Evolutionary conservation across 64 coral and sea anemone genomes (phyloP).

Genomic region (Anthopleura sola): DNA sequence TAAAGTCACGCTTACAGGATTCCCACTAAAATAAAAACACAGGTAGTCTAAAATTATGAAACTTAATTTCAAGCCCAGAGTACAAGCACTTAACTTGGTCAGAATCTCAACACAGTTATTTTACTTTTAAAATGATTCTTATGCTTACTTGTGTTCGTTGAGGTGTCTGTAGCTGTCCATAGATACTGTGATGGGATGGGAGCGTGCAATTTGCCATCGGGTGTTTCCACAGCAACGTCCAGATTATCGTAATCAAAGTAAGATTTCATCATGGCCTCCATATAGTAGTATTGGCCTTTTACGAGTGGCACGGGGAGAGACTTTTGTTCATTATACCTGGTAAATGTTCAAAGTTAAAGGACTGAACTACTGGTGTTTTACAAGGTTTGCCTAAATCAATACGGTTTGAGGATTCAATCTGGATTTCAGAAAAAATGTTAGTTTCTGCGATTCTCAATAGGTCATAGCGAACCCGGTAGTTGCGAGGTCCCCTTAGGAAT

Average conservation of each 20-base stretch:
- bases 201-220: conserved; percentile 45
- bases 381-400: no score
- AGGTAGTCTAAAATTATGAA: no score
- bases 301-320: conserved; percentile 38
- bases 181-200: conserved; percentile 61
- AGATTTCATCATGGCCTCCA: conserved; percentile 77
- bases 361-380: neutral
- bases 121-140: neutral
- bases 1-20: no score
- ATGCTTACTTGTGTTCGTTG: neutral
- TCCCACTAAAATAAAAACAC: no score
- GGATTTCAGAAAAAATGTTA: no score
- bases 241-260: conserved; percentile 56
- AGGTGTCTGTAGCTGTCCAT: conserved; percentile 29
- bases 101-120: no score
- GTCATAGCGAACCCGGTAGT: no score
- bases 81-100: no score
- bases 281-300: conserved; percentile 63
- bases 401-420: no score
- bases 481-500: no score
- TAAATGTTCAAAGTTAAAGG: neutral
- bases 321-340: conserved; percentile 42
- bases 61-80: no score
- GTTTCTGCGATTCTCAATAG: no score
- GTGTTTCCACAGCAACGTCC: conserved; percentile 46